These are phyloP conservation scores for Cacatua alba DNA, from an alignment of 2,113 vertebrate genomes.

Conservation along the genomic window DNA sequence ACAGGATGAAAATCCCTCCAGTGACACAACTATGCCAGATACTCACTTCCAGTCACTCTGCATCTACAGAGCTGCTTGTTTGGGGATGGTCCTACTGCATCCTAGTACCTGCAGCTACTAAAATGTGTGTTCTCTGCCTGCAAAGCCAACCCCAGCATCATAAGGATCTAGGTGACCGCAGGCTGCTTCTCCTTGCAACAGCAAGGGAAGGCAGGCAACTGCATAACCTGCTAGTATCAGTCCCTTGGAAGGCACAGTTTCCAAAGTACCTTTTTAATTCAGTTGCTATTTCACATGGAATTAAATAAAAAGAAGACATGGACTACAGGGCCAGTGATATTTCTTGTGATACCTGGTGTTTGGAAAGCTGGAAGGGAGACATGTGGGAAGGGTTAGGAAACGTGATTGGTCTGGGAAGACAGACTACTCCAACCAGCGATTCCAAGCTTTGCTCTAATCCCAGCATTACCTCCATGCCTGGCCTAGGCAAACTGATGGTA, in stretches of 20 bases:
- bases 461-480: neutral
- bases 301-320: neutral
- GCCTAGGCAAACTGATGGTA: neutral
- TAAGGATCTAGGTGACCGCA: neutral
- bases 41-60: neutral
- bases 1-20: neutral
- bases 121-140: neutral
- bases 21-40: neutral
- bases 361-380: neutral
- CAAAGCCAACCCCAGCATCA: neutral
- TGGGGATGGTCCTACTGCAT: neutral
- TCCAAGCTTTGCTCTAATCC: neutral
- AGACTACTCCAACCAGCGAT: neutral
- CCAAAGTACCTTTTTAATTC: neutral
- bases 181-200: neutral
- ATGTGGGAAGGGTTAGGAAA: neutral
- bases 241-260: neutral
- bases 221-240: neutral
- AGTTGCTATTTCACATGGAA: neutral
- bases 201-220: neutral
- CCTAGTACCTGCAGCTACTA: neutral
- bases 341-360: neutral
- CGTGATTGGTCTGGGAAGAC: accelerated
- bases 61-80: neutral
- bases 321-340: neutral